Base-by-base conservation (phyloP, 2,113 vertebrate species). In the Oenanthe melanoleuca region DNA sequence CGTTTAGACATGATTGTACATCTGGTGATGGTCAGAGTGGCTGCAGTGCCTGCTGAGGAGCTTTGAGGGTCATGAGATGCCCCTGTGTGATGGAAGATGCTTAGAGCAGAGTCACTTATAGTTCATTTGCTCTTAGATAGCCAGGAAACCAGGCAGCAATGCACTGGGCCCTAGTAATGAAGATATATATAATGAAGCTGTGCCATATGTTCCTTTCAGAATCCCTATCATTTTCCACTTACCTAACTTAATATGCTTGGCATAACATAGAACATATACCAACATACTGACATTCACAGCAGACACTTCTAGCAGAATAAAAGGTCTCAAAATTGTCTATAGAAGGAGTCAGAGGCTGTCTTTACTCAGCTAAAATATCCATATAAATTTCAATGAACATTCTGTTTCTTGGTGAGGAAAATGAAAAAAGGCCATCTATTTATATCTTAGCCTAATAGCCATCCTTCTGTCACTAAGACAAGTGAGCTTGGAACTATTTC, bases 161-260 rank as follows among this genome's bases (percentile, higher is more conserved):
- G 60, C 0, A 0, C 44, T 73, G 40, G 28, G 50, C 18, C 37
- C 71, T 57, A 31, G 14, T 55, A 24, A 29, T 34, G 7, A 22
- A 73, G 82, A 69, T 63, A 38, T 11, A 22, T 34, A 45, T 52
- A 66, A 93, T 55, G 29, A 89, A 92, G 63, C 24, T 50, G 45
- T 52, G 24, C 47, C 65, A 23, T 93, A 65, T 89, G 81, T 72
- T 95, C 66, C 70, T 69, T 93, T 83, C 42, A 92, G 53, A 85
- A 77, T 63, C 37, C 64, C 77, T 57, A 75, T 71, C 1, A 23
- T 73, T 88, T 93, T 86, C 38, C 44, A 70, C 73, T 87, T 64
- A 31, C 28, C 57, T 79, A 59, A 86, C 80, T 93, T 73, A 55
- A 70, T 52, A 70, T 60, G 67, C 59, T 83, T 8, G 3, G 31